A percentile compares a stretch with the other conserved stretches of the same genome.
Evolutionary conservation across 2,888 invertebrate species (phyloP).

Genomic region (Corbicula japonica): DNA sequence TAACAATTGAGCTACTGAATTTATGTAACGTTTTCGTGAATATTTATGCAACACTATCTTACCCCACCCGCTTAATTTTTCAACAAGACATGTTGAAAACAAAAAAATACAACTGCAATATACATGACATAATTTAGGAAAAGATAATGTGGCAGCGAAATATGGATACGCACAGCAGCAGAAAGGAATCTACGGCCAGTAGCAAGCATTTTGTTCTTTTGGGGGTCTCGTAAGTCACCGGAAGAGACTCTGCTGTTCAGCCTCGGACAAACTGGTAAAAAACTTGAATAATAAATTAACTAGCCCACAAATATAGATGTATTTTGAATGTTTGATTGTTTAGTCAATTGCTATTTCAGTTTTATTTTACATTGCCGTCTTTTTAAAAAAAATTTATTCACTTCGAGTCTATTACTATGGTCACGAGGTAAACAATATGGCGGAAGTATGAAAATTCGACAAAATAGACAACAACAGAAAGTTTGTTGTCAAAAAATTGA

Average conservation of each 20-base stretch:
- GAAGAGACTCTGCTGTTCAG: conserved; percentile 24
- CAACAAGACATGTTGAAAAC: too few relatives aligned
- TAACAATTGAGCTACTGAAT: too few relatives aligned
- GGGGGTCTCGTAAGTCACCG: conserved; percentile 65
- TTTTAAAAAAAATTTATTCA: conserved; percentile 8
- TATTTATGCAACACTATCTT: too few relatives aligned
- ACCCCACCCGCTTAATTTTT: conserved; percentile 3
- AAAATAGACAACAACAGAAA: too few relatives aligned
- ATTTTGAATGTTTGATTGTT: too few relatives aligned
- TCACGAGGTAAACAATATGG: conserved; percentile 76
- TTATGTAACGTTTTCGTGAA: too few relatives aligned
- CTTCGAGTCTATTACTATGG: conserved; percentile 44
- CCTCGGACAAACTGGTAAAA: background rate
- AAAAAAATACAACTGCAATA: too few relatives aligned
- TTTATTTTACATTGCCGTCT: background rate
- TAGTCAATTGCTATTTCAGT: background rate
- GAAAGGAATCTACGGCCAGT: conserved; percentile 53
- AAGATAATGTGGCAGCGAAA: background rate
- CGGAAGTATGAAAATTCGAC: too few relatives aligned
- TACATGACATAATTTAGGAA: background rate
- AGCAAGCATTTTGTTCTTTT: conserved; percentile 61
- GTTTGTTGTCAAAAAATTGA: too few relatives aligned
- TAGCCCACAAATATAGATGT: background rate
- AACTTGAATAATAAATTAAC: background rate
- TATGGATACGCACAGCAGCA: conserved; percentile 44